Evolutionary conservation across 2,888 invertebrate species (phyloP), one percentile per base, ranked within the genome.

Genomic region (Gymnocheta viridis): DNA sequence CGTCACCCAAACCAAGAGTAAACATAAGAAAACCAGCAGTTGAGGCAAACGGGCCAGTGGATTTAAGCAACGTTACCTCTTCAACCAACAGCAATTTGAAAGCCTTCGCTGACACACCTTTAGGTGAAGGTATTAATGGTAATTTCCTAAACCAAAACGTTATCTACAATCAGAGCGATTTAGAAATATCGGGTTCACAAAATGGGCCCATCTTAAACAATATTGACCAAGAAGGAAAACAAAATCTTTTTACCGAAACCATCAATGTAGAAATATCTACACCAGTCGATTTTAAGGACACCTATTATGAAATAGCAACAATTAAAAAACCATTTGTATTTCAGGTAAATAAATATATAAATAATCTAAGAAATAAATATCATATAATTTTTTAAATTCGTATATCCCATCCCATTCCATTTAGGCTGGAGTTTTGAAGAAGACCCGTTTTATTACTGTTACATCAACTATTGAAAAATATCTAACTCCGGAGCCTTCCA

Each of bases 261-360:
- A 92, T 97, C 72, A 96, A 96, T 91, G 96, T 97, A 9, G 96
- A 97, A 92, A 97, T 97, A 87, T 97, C 97, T 0, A 97, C 97
- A 1, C 96, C 97, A 0, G 95, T 96, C 32, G 96, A 97, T 91
- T 96, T 97, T 89, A 95, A 94, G 90, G 96, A 97, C 91, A 94
- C 96, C 86, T 97, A 97, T 89, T 97, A 96, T 89, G 96, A 97
- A 93, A 96, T 97, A 88, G 97, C 97, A 47, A 97, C 97, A 2
- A 96, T 97, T 86, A 96, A 96, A 91, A 96, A 97, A 82, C 97
- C 97, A 4, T 97, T 97, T 89, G 95, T 96, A 78, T 97, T 97
- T 92, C 97, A 97, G 95, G 97, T 96, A 93, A 58, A n/a, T n/a
- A n/a, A n/a, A n/a, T n/a, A n/a, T n/a, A n/a, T n/a, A n/a, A n/a